These are phyloP conservation scores for Acanthoscelides obtectus DNA, from an alignment of 2,888 invertebrate genomes.

Conservation along the genomic window DNA sequence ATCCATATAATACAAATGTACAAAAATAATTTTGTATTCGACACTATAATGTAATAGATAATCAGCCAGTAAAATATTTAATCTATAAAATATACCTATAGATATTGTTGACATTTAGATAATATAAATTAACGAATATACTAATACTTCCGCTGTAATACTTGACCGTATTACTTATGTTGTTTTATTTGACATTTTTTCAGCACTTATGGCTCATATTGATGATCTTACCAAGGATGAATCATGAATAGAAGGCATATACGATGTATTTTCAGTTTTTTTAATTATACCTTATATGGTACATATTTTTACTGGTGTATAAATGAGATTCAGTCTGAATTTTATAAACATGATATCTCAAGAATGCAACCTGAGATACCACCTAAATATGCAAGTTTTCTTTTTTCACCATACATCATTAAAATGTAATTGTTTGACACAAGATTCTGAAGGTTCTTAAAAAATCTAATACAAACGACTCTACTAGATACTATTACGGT, in stretches of 20 bases:
- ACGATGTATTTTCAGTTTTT: too few relatives aligned
- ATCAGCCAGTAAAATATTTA: neutral
- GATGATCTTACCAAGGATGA: too few relatives aligned
- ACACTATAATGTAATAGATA: neutral
- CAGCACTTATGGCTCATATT: too few relatives aligned
- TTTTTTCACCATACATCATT: neutral
- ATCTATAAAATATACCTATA: neutral
- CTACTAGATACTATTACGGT: too few relatives aligned
- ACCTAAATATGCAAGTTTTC: neutral
- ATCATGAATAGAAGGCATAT: too few relatives aligned
- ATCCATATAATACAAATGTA: neutral
- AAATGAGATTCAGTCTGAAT: too few relatives aligned
- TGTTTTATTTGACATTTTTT: neutral
- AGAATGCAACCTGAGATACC: neutral
- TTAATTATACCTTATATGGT: too few relatives aligned
- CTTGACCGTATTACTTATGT: neutral
- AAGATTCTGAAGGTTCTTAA: neutral
- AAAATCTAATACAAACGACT: too few relatives aligned
- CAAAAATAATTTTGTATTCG: neutral
- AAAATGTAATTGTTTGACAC: neutral
- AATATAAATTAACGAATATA: neutral
- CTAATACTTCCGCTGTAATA: too few relatives aligned
- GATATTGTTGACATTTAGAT: neutral
- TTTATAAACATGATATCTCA: too few relatives aligned
- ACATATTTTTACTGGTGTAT: too few relatives aligned